Conservation (phyloP, 1,140 invertebrate species). For the Acromyrmex heyeri region DNA sequence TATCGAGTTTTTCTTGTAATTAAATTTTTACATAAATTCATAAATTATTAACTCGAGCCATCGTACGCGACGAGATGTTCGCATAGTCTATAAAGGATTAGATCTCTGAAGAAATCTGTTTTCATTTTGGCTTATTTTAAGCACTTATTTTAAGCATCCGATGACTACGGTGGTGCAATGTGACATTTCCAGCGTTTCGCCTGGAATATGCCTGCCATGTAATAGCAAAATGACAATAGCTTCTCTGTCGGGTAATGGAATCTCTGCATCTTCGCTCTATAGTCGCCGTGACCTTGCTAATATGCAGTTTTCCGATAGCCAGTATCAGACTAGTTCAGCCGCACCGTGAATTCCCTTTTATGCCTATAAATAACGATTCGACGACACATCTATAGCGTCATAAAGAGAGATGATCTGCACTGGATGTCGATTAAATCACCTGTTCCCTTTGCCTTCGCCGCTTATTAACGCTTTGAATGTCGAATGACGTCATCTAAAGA, state of each 20-base stretch:
- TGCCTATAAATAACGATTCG: constrained; percentile 84
- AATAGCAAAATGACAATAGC: constrained; percentile 35
- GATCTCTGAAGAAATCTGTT: constrained; percentile 6
- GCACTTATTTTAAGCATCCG: constrained; percentile 30
- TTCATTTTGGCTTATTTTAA: constrained; percentile 49
- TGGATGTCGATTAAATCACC: constrained; percentile 59
- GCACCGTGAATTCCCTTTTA: constrained; percentile 82
- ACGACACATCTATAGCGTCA: constrained; percentile 71
- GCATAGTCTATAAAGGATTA: background rate
- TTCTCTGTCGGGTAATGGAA: constrained; percentile 13
- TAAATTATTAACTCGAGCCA: background rate
- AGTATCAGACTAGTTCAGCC: constrained; percentile 82
- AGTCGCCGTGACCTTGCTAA: constrained; percentile 75
- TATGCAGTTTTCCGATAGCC: constrained; percentile 85
- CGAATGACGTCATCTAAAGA: constrained; percentile 30
- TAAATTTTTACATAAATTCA: background rate
- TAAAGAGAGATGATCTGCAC: constrained; percentile 43
- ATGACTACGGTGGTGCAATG: constrained; percentile 11
- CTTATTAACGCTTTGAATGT: constrained; percentile 61
- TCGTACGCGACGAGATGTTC: background rate
- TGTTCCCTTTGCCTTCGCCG: constrained; percentile 25
- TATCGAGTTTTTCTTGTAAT: background rate
- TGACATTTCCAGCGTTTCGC: constrained; percentile 45
- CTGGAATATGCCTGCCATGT: constrained; percentile 19
- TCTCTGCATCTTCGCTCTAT: constrained; percentile 61